These are phyloP conservation scores for Dasyornis broadbenti DNA, from an alignment of 2,113 vertebrate genomes.

Conservation along the genomic window DNA sequence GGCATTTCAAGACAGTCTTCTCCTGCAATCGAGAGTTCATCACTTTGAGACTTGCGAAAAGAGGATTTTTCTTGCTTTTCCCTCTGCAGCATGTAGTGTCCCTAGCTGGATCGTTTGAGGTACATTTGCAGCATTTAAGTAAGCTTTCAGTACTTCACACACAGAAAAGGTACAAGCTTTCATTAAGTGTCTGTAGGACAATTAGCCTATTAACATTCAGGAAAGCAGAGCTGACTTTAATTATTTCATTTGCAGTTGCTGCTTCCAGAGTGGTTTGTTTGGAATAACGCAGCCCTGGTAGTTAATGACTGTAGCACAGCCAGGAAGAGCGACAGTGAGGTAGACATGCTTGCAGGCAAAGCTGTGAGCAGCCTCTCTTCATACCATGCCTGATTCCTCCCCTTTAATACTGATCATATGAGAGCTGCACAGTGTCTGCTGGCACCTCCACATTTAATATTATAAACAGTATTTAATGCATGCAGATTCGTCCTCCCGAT, in stretches of 20 bases:
- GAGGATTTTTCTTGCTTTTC: background rate
- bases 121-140: background rate
- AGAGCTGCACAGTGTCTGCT: background rate
- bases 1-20: background rate
- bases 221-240: background rate
- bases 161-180: background rate
- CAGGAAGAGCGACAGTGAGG: background rate
- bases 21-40: background rate
- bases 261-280: background rate
- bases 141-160: background rate
- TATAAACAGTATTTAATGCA: background rate
- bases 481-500: background rate
- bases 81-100: background rate
- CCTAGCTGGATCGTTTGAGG: background rate
- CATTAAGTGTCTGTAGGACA: background rate
- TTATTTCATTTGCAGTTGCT: conserved; percentile 13
- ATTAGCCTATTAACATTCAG: background rate
- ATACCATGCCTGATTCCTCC: background rate
- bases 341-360: background rate
- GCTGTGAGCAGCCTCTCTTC: background rate
- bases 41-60: background rate
- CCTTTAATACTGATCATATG: background rate
- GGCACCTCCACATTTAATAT: background rate
- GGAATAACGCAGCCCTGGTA: background rate
- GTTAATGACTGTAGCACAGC: background rate